Conservation (phyloP, 2,797 vertebrate species). For the Pagetopsis macropterus region DNA sequence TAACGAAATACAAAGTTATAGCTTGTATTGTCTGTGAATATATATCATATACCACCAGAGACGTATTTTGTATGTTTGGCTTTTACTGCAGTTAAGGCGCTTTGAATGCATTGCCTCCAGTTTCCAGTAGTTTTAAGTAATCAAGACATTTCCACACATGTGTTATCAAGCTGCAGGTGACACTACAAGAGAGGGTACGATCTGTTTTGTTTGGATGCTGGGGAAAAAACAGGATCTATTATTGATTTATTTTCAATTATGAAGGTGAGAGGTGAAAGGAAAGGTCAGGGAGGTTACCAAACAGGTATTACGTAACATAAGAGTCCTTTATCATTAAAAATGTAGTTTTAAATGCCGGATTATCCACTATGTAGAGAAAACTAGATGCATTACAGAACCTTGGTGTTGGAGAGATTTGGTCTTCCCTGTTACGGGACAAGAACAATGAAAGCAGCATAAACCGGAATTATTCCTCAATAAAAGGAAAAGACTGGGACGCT, state of each 20-base stretch:
- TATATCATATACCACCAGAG: too few species aligned
- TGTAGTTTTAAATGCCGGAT: rapidly evolving
- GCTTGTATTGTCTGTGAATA: too few species aligned
- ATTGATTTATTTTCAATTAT: conserved; percentile 35
- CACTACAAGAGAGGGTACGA: too few species aligned
- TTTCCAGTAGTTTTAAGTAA: too few species aligned
- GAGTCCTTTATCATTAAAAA: background rate
- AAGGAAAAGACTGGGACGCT: conserved; percentile 9
- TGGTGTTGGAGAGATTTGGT: too few species aligned
- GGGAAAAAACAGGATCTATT: background rate
- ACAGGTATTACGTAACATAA: background rate
- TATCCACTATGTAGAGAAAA: background rate
- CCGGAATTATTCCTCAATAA: conserved; percentile 51
- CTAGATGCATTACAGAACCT: background rate
- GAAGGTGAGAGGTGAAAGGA: background rate
- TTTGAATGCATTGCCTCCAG: too few species aligned
- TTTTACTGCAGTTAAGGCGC: too few species aligned
- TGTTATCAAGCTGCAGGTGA: too few species aligned
- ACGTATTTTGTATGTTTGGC: too few species aligned
- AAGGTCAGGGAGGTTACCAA: conserved; percentile 9
- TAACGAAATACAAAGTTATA: too few species aligned
- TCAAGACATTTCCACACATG: too few species aligned
- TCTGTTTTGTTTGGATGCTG: background rate
- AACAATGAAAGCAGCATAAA: conserved; percentile 53
- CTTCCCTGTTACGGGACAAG: background rate